These are phyloP conservation scores for Choloepus didactylus DNA, from an alignment of 2,797 vertebrate species.

Conservation along the genomic window DNA sequence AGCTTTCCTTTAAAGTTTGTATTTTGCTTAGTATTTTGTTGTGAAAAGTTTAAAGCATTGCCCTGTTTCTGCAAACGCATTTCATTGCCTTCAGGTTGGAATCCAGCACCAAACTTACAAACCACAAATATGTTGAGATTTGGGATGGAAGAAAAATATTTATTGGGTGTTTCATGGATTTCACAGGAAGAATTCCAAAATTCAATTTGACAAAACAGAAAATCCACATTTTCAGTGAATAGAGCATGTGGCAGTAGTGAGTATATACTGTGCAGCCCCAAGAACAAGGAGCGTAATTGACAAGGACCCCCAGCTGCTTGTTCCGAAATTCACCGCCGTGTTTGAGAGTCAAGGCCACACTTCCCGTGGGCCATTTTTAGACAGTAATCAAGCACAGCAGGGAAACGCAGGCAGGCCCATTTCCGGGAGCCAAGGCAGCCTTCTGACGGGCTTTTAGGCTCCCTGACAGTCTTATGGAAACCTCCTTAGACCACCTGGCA, in stretches of 20 bases:
- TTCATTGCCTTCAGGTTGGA: conserved; percentile 10
- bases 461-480: background rate
- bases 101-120: background rate
- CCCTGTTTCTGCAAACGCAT: conserved; percentile 27
- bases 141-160: background rate
- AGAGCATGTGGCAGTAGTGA: background rate
- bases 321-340: background rate
- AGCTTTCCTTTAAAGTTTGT: background rate
- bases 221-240: background rate
- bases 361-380: background rate
- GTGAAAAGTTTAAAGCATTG: conserved; percentile 27
- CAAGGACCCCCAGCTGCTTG: background rate
- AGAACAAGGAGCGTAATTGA: background rate
- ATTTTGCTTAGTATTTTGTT: background rate
- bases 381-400: background rate
- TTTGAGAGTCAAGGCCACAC: background rate
- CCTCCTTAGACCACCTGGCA: background rate
- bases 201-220: conserved; percentile 31
- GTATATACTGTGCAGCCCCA: background rate
- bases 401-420: background rate
- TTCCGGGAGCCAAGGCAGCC: background rate
- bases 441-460: background rate
- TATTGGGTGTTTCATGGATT: conserved; percentile 18
- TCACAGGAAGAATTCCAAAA: background rate
- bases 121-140: background rate